Evolutionary conservation across 2,113 vertebrate genomes (phyloP).

Genomic region (Odocoileus hemionus): DNA sequence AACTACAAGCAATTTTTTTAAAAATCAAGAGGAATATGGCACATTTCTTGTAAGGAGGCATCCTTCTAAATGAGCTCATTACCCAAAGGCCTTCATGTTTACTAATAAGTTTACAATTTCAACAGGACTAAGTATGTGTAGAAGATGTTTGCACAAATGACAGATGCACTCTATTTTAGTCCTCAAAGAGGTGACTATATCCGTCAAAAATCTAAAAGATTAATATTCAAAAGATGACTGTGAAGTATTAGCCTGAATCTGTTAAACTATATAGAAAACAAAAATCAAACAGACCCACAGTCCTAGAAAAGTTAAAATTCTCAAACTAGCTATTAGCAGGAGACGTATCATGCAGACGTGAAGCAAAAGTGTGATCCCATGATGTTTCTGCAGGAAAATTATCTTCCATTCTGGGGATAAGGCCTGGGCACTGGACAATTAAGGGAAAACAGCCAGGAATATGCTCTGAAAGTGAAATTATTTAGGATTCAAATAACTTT

Average conservation of each 20-base stretch:
- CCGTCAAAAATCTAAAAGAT: neutral
- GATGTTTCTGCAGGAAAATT: neutral
- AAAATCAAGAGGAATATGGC: neutral
- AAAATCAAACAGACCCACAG: neutral
- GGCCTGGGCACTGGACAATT: neutral
- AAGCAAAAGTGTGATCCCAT: neutral
- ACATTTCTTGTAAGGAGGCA: neutral
- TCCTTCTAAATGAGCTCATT: neutral
- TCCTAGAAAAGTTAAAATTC: neutral
- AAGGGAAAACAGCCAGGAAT: neutral
- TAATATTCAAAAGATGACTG: neutral
- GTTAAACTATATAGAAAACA: neutral
- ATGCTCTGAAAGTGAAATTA: neutral
- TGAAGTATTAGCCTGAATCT: neutral
- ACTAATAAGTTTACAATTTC: neutral
- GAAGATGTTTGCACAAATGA: neutral
- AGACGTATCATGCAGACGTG: neutral
- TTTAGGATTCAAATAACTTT: neutral
- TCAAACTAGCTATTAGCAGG: neutral
- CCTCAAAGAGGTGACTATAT: neutral
- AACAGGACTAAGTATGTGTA: neutral
- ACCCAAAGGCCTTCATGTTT: neutral
- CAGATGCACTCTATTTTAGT: neutral
- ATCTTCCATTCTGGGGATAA: neutral
- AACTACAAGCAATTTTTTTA: neutral